phyloP scores from a whole-genome alignment of 2,113 vertebrate genomes.

The Bos taurus region ARS-UCD2.0 NC_037330.1:8505001-8505500 shows the following conservation, averaged over 20 bases:
- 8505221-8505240: background rate
- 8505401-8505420: background rate
- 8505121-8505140: background rate
- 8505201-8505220: background rate
- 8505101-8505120: background rate
- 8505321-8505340: background rate
- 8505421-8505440: background rate
- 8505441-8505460: background rate
- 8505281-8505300: background rate
- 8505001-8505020: background rate
- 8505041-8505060: background rate
- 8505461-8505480: background rate
- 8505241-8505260: background rate
- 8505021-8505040: background rate
- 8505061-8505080: background rate
- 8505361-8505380: background rate
- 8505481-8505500: background rate
- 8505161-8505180: background rate
- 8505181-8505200: background rate
- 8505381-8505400: background rate
- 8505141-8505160: background rate
- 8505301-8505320: background rate
- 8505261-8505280: background rate
- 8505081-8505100: background rate
- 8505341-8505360: background rate